Percentiles rank a stretch among this genome's conserved stretches.
Evolutionary conservation across 1,140 invertebrate genomes (phyloP).

Genomic region (Papilio polyxenes): DNA sequence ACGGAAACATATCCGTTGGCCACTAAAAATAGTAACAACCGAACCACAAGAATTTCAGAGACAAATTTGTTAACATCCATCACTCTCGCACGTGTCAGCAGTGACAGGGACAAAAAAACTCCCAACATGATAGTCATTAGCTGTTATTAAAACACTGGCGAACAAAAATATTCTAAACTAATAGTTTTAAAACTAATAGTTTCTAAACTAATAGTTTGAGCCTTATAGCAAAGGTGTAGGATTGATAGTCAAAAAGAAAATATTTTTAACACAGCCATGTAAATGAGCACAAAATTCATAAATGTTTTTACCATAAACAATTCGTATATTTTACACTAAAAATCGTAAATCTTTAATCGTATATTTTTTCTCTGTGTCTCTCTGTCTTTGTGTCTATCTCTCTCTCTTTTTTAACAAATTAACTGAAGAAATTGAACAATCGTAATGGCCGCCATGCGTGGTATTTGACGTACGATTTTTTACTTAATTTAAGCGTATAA

Average conservation of each 20-base stretch:
- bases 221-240: conserved; percentile 30
- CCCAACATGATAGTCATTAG: conserved; percentile 64
- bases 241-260: background rate
- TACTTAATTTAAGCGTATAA: too few species aligned
- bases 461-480: too few species aligned
- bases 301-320: too few species aligned
- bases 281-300: too few species aligned
- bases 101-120: conserved; percentile 52
- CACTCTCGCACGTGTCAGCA: conserved; percentile 55
- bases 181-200: conserved; percentile 25
- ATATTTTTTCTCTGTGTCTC: too few species aligned
- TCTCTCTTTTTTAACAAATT: too few species aligned
- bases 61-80: conserved; percentile 46
- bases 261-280: background rate
- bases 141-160: conserved; percentile 60
- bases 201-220: conserved; percentile 40
- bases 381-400: too few species aligned
- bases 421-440: too few species aligned
- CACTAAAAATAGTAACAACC: conserved; percentile 14
- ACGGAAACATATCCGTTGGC: conserved; percentile 4
- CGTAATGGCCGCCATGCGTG: too few species aligned
- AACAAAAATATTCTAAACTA: conserved; percentile 44
- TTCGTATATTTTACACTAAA: too few species aligned
- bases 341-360: too few species aligned
- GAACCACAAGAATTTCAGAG: background rate